phyloP scores from a whole-genome alignment of 2,113 vertebrate species.

The Ptilorrhoa leucosticta region DNA sequence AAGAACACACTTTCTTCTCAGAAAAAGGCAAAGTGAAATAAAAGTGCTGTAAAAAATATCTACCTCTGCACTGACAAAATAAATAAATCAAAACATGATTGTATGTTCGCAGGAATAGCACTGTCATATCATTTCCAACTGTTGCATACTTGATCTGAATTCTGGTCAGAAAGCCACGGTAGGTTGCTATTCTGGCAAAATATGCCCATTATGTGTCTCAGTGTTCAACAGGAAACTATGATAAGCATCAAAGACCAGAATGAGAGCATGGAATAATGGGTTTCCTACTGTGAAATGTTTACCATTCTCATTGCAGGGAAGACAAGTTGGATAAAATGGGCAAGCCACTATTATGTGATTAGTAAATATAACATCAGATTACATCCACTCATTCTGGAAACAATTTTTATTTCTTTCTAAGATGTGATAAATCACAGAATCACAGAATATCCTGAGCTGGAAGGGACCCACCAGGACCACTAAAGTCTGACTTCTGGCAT shows the following conservation, averaged over 20 bases:
- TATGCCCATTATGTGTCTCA: background rate
- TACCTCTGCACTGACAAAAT: background rate
- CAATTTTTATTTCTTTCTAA: background rate
- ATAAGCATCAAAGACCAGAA: background rate
- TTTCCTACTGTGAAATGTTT: background rate
- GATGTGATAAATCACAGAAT: background rate
- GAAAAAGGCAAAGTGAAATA: background rate
- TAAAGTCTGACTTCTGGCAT: background rate
- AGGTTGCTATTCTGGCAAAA: background rate
- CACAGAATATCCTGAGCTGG: background rate
- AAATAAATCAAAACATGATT: background rate
- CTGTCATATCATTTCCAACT: background rate
- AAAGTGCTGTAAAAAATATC: background rate
- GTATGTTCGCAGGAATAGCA: background rate
- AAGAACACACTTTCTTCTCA: background rate
- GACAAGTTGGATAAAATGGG: background rate
- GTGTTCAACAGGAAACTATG: background rate
- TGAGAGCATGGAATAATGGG: background rate
- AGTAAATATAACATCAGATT: background rate
- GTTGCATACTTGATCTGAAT: background rate
- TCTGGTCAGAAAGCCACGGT: background rate
- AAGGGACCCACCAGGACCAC: background rate
- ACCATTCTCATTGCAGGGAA: background rate
- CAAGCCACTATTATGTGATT: background rate
- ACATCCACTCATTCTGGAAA: background rate